Percentiles rank a stretch among this genome's conserved stretches.
Evolutionary conservation across 2,797 vertebrate genomes (phyloP).

Genomic region (Orestias chungarensis): DNA sequence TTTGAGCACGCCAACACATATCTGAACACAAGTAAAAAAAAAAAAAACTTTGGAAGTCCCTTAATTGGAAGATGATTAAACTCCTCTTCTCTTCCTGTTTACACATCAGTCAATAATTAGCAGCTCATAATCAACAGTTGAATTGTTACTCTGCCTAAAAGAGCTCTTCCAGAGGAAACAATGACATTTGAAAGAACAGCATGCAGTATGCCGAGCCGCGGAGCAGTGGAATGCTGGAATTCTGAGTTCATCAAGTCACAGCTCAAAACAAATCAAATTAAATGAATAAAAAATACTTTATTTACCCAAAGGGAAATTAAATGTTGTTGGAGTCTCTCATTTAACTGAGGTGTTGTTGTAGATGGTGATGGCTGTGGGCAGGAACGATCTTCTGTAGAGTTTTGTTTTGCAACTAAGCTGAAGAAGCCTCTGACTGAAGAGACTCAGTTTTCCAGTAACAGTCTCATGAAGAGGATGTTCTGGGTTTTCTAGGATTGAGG

Average conservation of each 20-base stretch:
- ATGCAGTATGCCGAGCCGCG: not conserved
- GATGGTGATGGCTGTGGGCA: no score
- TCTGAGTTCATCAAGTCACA: not conserved
- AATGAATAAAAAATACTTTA: no score
- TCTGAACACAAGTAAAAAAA: slow-evolving; percentile 44
- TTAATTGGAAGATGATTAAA: slow-evolving; percentile 77
- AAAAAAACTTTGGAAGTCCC: slow-evolving; percentile 62
- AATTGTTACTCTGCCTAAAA: slow-evolving; percentile 20
- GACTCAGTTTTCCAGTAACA: no score
- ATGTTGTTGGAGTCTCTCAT: no score
- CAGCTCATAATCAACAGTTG: slow-evolving; percentile 46
- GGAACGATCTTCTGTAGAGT: no score
- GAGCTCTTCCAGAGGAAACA: slow-evolving; percentile 13
- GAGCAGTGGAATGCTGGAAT: not conserved
- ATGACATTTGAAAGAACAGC: slow-evolving; percentile 3
- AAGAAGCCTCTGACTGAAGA: no score
- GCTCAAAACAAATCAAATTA: not conserved
- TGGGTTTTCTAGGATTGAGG: no score
- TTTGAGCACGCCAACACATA: slow-evolving; percentile 44
- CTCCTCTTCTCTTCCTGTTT: slow-evolving; percentile 61
- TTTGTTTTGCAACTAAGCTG: no score
- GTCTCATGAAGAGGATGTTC: no score
- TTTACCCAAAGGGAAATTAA: no score
- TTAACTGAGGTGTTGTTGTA: no score
- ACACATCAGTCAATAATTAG: slow-evolving; percentile 69